Base-by-base conservation (phyloP, 2,888 invertebrate species). In the Esperia sulphurella region DNA sequence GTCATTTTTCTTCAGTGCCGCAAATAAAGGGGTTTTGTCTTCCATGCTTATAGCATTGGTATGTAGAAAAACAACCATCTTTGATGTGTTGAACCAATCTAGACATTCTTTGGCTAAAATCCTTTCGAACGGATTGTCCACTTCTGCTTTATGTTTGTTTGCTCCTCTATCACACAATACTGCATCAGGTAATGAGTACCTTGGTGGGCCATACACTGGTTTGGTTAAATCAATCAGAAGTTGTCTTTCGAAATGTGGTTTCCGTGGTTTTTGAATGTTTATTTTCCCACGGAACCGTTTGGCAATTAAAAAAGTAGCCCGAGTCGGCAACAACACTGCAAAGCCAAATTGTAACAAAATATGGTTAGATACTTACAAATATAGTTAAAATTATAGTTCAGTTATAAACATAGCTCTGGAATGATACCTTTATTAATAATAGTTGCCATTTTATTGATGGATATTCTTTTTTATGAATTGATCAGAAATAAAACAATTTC, bases 221-320 rank as follows among this genome's bases (percentile, higher is more conserved):
- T 92, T 91, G 0, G 93, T 79, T n/a, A 95, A 80, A 56, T 92
- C 92, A 41, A 94, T 74, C 39, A 94, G 87, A 57, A 91, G 89
- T 13, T 93, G 94, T 55, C 93, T 91, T 57, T 92, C 91, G 68
- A 92, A 95, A 75, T 95, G 94, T 0, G 94, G 93, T 44, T 91
- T 82, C 65, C 90, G 91, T 0, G 96, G 96, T 56, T 88, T 92
- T 73, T 95, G 94, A 39, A 96, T 92, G 67, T 96, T 96, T 45
- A 96, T 94, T 84, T 95, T 95, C 2, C 94, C 93, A 14, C 94
- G 90, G 72, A 91, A 94, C 58, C 96, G 89, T 69, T 92, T 92
- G 6, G 92, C 89, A 61, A 93, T 78, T 12, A 90, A 53, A n/a
- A 91, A 68, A 0, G 91, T 85, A 3, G 77, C 55, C 45, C 79